phyloP scores from a whole-genome alignment of 2,113 vertebrate genomes.

The Burhinus bistriatus region DNA sequence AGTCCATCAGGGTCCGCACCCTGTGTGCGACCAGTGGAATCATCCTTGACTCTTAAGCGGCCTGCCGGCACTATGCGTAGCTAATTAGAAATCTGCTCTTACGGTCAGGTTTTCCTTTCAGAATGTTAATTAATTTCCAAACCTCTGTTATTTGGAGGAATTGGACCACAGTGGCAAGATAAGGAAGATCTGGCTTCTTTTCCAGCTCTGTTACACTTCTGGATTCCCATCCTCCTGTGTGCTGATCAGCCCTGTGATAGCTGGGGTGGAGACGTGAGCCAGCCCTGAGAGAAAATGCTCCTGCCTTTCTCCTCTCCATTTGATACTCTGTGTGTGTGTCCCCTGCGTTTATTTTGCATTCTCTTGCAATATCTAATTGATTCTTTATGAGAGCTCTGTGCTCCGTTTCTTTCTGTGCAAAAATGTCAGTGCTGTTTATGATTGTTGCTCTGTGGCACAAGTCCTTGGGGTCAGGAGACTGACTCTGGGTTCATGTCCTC shows the following conservation, averaged over 20 bases:
- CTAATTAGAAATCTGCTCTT: conserved; percentile 16
- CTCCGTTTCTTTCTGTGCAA: neutral
- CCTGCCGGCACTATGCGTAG: neutral
- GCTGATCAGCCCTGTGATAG: neutral
- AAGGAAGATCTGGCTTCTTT: neutral
- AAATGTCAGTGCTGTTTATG: neutral
- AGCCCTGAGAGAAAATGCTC: neutral
- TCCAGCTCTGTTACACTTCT: neutral
- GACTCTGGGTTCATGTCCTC: neutral
- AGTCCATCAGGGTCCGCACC: accelerated
- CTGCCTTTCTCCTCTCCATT: neutral
- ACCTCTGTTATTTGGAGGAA: neutral
- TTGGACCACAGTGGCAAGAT: neutral
- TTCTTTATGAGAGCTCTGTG: neutral
- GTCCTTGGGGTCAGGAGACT: neutral
- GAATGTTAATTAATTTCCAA: conserved; percentile 47
- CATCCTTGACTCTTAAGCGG: neutral
- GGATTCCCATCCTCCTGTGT: neutral
- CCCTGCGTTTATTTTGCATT: neutral
- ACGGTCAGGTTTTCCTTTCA: neutral
- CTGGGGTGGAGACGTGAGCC: neutral
- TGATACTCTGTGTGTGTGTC: neutral
- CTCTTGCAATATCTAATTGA: conserved; percentile 11
- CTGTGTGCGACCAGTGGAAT: neutral
- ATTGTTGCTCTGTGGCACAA: neutral